Evolutionary conservation across 2,113 vertebrate genomes (phyloP).

Genomic region (Mobula birostris): DNA sequence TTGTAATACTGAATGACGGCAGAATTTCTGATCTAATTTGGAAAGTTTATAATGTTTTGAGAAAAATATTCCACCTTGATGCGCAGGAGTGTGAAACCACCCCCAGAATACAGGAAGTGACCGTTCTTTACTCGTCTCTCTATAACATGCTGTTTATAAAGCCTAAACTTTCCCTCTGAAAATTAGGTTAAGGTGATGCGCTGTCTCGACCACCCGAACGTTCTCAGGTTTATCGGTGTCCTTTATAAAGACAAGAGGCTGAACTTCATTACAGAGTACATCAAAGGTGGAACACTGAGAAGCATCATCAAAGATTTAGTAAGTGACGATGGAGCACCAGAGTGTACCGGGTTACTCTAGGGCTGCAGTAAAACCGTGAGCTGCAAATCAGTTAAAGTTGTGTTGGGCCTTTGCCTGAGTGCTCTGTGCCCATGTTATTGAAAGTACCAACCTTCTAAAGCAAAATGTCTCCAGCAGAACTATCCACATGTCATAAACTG

Average conservation of each 20-base stretch:
- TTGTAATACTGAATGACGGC: too few species aligned
- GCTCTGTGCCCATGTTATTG: too few species aligned
- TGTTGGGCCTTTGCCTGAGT: too few species aligned
- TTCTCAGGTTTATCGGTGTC: constrained; percentile 91
- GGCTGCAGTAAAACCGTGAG: neutral
- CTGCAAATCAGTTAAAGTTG: neutral
- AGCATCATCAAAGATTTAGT: constrained; percentile 92
- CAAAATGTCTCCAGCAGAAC: neutral
- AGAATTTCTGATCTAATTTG: neutral
- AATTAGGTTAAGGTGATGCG: constrained; percentile 95
- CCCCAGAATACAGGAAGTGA: neutral
- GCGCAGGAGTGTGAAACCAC: neutral
- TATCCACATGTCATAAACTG: too few species aligned
- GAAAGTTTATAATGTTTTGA: neutral
- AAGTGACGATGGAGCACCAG: constrained; percentile 39
- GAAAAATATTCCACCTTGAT: neutral
- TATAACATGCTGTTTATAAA: neutral
- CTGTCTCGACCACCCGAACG: constrained; percentile 89
- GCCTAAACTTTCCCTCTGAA: neutral
- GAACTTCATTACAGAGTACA: constrained; percentile 96
- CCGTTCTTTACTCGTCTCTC: neutral
- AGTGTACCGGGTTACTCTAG: neutral
- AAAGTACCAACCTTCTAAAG: neutral
- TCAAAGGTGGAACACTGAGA: constrained; percentile 87
- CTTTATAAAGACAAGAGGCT: constrained; percentile 96